Evolutionary conservation across 1,140 invertebrate genomes (phyloP).

Genomic region (Armadillidium nasatum): DNA sequence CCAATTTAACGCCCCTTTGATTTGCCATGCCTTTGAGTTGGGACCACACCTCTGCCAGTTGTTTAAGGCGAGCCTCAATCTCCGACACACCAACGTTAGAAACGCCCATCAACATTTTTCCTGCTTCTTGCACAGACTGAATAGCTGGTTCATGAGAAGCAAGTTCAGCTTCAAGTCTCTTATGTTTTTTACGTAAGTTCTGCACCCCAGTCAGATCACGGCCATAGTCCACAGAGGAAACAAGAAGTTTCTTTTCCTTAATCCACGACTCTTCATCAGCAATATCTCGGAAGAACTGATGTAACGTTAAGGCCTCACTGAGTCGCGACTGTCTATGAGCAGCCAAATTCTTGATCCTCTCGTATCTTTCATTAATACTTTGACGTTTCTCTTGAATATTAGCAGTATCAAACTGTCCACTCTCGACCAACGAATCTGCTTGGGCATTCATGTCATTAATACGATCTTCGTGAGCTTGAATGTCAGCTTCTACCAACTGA

Average conservation of each 20-base stretch:
- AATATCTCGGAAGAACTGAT: constrained; percentile 99
- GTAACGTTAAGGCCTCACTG: constrained; percentile 90
- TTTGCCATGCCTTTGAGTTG: constrained; percentile 83
- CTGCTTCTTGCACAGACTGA: constrained; percentile 92
- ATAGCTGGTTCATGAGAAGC: constrained; percentile 95
- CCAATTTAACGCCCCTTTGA: constrained; percentile 78
- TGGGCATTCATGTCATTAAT: constrained; percentile 77
- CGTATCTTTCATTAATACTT: constrained; percentile 90
- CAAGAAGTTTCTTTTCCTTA: constrained; percentile 96
- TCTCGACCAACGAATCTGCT: constrained; percentile 88
- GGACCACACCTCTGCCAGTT: constrained; percentile 81
- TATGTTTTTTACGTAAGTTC: constrained; percentile 97
- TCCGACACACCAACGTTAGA: constrained; percentile 94
- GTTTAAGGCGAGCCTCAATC: constrained; percentile 80
- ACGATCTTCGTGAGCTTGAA: constrained; percentile 78
- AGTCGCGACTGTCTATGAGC: constrained; percentile 82
- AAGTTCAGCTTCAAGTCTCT: constrained; percentile 90
- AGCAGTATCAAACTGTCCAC: constrained; percentile 88
- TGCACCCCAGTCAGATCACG: constrained; percentile 94
- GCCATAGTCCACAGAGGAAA: constrained; percentile 96
- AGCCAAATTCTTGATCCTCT: constrained; percentile 86
- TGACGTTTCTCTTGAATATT: constrained; percentile 88
- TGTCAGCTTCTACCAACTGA: constrained; percentile 76
- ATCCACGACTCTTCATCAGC: constrained; percentile 99
- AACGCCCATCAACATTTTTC: constrained; percentile 92